Evolutionary conservation across 2,113 vertebrate species (phyloP), one percentile per base, ranked within the genome.

Genomic region (Leptobrachium ailaonicum): DNA sequence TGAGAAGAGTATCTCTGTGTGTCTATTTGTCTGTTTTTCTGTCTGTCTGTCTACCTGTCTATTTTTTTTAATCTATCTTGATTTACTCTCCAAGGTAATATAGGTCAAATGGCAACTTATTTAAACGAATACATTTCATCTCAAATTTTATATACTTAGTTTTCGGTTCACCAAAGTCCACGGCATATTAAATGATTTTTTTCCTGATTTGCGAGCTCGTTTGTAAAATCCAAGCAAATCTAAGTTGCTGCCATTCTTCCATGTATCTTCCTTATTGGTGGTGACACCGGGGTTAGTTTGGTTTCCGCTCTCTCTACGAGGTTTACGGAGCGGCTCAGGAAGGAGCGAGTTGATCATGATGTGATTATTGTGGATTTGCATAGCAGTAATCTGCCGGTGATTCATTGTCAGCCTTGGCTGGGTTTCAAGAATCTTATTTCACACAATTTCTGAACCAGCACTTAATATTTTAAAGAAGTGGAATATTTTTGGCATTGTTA

Each of bases 401-500:
- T 73, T 80, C 77, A 73, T 80, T 8, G 70, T 71, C 9, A 20
- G 47, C 43, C 62, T 73, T 45, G 70, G 70, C 77, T 73, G n/a
- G 47, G 67, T 73, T 66, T 73, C 71, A 80, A 67, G 67, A 64
- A 67, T 40, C 53, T 60, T 66, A 32, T 72, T 71, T 79, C 71
- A 79, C 73, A 73, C 41, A 63, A 60, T 73, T 79, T 79, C 70
- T 79, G 60, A 66, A 73, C 45, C 40, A 66, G 70, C 70, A 73
- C 70, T 73, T 73, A 62, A 73, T 80, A 80, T 73, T 80, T 73
- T 73, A 73, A 44, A 45, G 77, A 80, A 41, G 10, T 73, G 40
- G 73, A 66, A 66, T 80, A 69, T 53, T 80, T 32, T 80, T 80
- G 77, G 71, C 77, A 67, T 78, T 78, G 76, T 71, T 71, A 32